Conservation (phyloP, 2,113 vertebrate species). For the Coptodon rendalli region DNA sequence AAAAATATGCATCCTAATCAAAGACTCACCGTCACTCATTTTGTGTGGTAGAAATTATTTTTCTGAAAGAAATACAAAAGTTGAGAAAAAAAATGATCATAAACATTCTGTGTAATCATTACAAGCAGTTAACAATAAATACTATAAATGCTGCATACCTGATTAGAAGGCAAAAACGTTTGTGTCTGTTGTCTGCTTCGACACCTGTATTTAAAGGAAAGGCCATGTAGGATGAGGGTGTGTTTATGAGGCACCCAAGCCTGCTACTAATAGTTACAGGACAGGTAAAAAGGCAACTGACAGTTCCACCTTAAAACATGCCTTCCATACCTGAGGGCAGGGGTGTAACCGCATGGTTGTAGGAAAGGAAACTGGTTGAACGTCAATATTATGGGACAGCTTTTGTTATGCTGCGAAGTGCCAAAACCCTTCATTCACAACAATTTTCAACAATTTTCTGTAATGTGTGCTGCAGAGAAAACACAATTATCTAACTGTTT, state of each 20-base stretch:
- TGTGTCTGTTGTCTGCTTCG: background rate
- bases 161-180: background rate
- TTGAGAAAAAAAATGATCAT: background rate
- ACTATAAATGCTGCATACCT: background rate
- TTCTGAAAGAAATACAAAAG: background rate
- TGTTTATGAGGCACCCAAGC: background rate
- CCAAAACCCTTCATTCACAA: background rate
- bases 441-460: background rate
- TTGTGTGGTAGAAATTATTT: background rate
- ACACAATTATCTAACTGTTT: background rate
- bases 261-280: background rate
- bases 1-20: background rate
- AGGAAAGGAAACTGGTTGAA: background rate
- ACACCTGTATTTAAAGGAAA: slow-evolving; percentile 7
- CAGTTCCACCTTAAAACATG: background rate
- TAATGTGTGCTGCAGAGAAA: background rate
- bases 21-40: slow-evolving; percentile 16
- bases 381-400: background rate
- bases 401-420: rapidly evolving
- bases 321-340: background rate
- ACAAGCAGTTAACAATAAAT: background rate
- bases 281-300: background rate
- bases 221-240: background rate
- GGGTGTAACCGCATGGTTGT: background rate
- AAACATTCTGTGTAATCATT: background rate